Evolutionary conservation across 1,140 invertebrate genomes (phyloP), one percentile per base, ranked within the genome.

Genomic region (Akabosia matsudoensis): DNA sequence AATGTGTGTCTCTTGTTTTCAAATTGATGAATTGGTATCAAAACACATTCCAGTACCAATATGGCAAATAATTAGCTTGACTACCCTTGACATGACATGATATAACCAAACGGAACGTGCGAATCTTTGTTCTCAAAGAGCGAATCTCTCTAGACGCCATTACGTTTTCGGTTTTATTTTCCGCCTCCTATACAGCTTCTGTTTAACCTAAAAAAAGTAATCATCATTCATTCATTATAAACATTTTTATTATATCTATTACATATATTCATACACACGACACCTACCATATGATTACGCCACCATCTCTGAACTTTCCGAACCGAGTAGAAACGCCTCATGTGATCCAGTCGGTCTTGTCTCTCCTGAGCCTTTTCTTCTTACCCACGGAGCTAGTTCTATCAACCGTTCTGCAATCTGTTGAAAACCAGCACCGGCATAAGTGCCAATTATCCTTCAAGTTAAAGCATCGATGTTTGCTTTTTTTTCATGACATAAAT

Each of bases 231-330:
- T n/a, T n/a, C n/a, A n/a, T n/a, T n/a, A n/a, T n/a, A n/a, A n/a
- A n/a, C n/a, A n/a, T n/a, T n/a, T n/a, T n/a, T n/a, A n/a, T n/a
- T n/a, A n/a, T n/a, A n/a, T n/a, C n/a, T n/a, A n/a, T n/a, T n/a
- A n/a, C n/a, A n/a, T n/a, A n/a, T n/a, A n/a, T n/a, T n/a, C n/a
- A n/a, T n/a, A n/a, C n/a, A n/a, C 18, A 18, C 37, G 18, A 45
- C 7, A 76, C 31, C 77, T 74, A 81, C 78, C 79, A 81, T 81
- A 72, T 76, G 77, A 28, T 14, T 37, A 73, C 78, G 56, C 80
- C 80, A 81, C 80, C 80, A 81, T 26, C 80, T 73, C 56, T 81
- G 80, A 56, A 81, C 79, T 78, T 81, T 81, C 18, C 76, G 30
- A 16, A 75, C 76, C 33, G 14, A 70, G 45, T 76, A 73, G 61